phyloP scores from a whole-genome alignment of 2,113 vertebrate genomes.

The Lates calcarifer region DNA sequence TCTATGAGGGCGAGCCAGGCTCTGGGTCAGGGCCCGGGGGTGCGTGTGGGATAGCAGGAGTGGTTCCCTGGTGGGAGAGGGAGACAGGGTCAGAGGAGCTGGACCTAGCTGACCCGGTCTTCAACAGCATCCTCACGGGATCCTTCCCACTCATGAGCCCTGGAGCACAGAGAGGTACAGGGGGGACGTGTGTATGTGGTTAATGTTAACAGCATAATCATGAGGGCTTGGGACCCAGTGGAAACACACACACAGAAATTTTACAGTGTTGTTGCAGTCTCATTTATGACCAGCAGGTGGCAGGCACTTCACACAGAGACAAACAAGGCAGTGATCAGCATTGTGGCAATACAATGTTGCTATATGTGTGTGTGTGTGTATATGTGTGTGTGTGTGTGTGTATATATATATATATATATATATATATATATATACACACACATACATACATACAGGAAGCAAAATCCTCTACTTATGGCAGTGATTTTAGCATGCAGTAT shows the following conservation, averaged over 20 bases:
- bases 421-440: too few relatives aligned
- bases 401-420: too few relatives aligned
- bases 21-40: slow-evolving; percentile 85
- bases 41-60: slow-evolving; percentile 92
- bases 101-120: slow-evolving; percentile 92
- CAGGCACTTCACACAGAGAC: slow-evolving; percentile 7
- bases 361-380: too few relatives aligned
- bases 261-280: slow-evolving; percentile 36
- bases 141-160: slow-evolving; percentile 94
- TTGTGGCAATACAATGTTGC: neutral
- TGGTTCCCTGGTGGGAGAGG: slow-evolving; percentile 97
- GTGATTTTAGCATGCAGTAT: neutral
- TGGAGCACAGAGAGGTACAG: slow-evolving; percentile 89
- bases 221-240: neutral
- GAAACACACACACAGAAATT: neutral
- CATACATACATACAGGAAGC: neutral
- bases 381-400: too few relatives aligned
- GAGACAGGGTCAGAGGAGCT: slow-evolving; percentile 89
- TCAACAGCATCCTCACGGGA: slow-evolving; percentile 95
- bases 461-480: neutral
- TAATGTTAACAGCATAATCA: neutral
- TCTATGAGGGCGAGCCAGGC: slow-evolving; percentile 93
- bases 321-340: neutral
- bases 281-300: slow-evolving; percentile 46
- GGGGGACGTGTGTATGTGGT: neutral